phyloP scores from a whole-genome alignment of 2,113 vertebrate species.

The Apistogramma diplotaenia region DNA sequence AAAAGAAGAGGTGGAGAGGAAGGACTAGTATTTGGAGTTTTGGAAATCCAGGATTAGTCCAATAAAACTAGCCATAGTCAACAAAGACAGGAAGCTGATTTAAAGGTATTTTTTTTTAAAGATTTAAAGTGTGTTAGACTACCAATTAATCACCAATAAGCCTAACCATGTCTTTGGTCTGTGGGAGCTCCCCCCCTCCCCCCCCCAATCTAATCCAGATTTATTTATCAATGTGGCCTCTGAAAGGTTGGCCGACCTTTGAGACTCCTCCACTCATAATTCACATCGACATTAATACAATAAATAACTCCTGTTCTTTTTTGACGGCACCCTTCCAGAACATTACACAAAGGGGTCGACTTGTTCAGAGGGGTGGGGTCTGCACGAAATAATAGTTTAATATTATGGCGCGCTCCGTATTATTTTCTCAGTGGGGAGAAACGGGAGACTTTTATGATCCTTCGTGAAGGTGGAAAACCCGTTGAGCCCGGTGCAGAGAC shows the following conservation, averaged over 20 bases:
- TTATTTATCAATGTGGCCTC: not conserved
- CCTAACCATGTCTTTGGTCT: not conserved
- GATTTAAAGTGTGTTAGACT: not conserved
- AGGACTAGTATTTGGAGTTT: not conserved
- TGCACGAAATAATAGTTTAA: conserved; percentile 29
- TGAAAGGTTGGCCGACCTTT: not conserved
- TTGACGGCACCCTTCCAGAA: not conserved
- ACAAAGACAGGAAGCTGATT: not conserved
- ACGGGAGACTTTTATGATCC: conserved; percentile 42
- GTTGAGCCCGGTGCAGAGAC: conserved; percentile 17
- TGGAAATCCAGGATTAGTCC: not conserved
- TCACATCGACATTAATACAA: not conserved
- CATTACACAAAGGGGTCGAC: conserved; percentile 16
- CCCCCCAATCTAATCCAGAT: not conserved
- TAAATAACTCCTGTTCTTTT: not conserved
- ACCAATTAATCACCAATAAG: not conserved
- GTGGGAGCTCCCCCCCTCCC: not conserved
- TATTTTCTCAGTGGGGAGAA: conserved; percentile 43
- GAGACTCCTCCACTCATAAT: not conserved
- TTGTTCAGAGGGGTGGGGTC: conserved; percentile 31
- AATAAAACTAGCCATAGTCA: not conserved
- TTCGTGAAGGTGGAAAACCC: conserved; percentile 11
- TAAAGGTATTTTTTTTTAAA: not conserved
- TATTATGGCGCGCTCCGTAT: conserved; percentile 43
- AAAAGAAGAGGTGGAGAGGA: not conserved